Evolutionary conservation across 2,797 vertebrate genomes (phyloP), one percentile per base, ranked within the genome.

Genomic region (Pygocentrus nattereri): DNA sequence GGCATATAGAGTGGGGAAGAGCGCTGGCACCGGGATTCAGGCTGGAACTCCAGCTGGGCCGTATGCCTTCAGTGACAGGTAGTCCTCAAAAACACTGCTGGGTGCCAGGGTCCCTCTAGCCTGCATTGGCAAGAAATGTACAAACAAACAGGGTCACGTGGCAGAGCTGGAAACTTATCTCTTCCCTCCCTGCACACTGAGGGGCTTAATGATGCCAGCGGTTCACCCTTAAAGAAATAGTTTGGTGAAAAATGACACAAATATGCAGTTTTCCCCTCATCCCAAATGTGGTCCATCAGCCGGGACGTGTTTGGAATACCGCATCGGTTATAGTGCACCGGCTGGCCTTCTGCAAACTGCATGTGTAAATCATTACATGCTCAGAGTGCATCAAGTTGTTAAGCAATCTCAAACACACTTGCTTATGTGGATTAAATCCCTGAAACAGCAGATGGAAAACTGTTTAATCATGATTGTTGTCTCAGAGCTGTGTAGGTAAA

Each of bases 61-160:
- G 21, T 31, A 23, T 38, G 71, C 52, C 71, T 58, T 41, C 16
- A 54, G 71, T 74, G 52, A 74, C 54, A 74, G 54, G 31, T 59
- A 58, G 52, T 56, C 5, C 52, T 74, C 21, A 74, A 56, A 58
- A 74, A 58, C 54, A 41, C 52, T 2, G 41, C 71, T 25, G 71
- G 52, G 52, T 59, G 71, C 49, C 52, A 52, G 44, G 13, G 30
- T 38, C 52, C 30, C 21, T 50, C n/a, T 21, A 34, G 70, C 19
- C 49, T 6, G 12, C 18, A 34, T 13, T 30, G 70, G 70, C 70
- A 52, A 72, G 50, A 19, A 72, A 58, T 34, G 31, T 23, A 74
- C n/a, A 25, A 69, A 69, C 38, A 47, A 71, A 71, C 69, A 30
- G 47, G 69, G 47, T 50, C 69, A 30, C 27, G 7, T 30, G 25